Conservation (phyloP, 2,888 invertebrate species). For the Carpatolechia fugitivella region DNA sequence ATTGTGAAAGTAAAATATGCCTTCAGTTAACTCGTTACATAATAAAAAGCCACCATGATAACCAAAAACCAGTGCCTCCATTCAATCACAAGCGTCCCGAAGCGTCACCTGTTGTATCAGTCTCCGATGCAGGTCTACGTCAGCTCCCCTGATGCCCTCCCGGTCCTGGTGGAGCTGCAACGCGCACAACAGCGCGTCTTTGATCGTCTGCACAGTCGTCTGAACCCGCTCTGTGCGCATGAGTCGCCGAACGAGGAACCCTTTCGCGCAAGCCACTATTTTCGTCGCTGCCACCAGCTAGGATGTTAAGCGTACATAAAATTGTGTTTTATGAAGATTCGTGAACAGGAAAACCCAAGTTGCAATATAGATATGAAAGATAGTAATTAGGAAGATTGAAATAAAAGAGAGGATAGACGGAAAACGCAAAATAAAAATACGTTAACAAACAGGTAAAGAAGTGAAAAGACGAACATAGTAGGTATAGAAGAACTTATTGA, state of each 20-base stretch:
- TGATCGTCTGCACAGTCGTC: conserved; percentile 87
- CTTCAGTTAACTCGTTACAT: too few relatives aligned
- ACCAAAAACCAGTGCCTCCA: too few relatives aligned
- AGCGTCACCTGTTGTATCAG: conserved; percentile 83
- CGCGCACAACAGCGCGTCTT: conserved; percentile 88
- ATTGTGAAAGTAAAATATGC: too few relatives aligned
- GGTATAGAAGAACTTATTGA: too few relatives aligned
- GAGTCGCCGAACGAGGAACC: conserved; percentile 89
- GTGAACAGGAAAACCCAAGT: conserved; percentile 3
- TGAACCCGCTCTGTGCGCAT: conserved; percentile 90
- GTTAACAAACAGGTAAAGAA: too few relatives aligned
- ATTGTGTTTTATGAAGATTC: conserved; percentile 29
- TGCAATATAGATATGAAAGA: conserved; percentile 23
- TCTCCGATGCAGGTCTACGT: conserved; percentile 85
- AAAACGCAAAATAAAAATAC: too few relatives aligned
- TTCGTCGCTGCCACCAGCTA: conserved; percentile 80
- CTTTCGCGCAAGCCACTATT: conserved; percentile 84
- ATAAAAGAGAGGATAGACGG: background rate
- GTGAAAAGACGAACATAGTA: too few relatives aligned
- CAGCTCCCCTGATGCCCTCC: conserved; percentile 80
- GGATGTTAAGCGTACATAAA: conserved; percentile 45
- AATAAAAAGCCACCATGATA: too few relatives aligned
- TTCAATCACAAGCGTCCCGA: conserved; percentile 2
- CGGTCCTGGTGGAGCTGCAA: conserved; percentile 84
- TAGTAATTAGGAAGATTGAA: background rate